Conservation (phyloP, 2,888 invertebrate genomes). For the Esperia sulphurella region DNA sequence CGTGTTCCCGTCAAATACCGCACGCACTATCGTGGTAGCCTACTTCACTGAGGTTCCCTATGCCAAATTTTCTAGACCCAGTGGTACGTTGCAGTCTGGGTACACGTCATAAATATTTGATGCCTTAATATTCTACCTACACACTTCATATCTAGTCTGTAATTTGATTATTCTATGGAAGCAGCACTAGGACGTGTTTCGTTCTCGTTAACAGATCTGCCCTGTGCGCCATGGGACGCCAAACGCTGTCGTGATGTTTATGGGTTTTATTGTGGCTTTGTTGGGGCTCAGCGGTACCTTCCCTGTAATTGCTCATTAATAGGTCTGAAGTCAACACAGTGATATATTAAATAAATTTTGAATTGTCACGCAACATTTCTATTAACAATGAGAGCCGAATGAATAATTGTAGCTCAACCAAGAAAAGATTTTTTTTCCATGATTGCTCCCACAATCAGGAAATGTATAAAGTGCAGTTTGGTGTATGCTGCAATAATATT, state of each 20-base stretch:
- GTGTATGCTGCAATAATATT: no score
- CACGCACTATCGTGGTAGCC: no score
- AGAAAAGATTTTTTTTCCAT: no score
- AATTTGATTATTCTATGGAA: conserved; percentile 33
- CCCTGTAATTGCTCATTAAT: conserved; percentile 45
- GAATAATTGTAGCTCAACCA: no score
- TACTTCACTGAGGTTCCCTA: no score
- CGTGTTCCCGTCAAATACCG: no score
- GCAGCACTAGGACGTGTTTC: conserved; percentile 56
- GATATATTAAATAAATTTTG: neutral
- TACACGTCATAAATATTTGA: no score
- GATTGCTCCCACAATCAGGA: no score
- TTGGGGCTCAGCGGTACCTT: conserved; percentile 40
- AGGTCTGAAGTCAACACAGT: conserved; percentile 2
- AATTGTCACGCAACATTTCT: neutral
- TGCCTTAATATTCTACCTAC: no score
- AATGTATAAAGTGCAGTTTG: no score
- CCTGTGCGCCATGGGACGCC: conserved; percentile 57
- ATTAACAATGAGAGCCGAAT: neutral
- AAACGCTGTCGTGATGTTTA: conserved; percentile 64
- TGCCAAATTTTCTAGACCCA: no score
- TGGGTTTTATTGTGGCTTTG: conserved; percentile 62
- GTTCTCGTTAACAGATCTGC: conserved; percentile 68
- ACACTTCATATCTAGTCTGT: conserved; percentile 5
- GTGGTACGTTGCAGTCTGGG: no score